Evolutionary conservation across 2,888 invertebrate species (phyloP).

Genomic region (Cyclophora albipunctata): DNA sequence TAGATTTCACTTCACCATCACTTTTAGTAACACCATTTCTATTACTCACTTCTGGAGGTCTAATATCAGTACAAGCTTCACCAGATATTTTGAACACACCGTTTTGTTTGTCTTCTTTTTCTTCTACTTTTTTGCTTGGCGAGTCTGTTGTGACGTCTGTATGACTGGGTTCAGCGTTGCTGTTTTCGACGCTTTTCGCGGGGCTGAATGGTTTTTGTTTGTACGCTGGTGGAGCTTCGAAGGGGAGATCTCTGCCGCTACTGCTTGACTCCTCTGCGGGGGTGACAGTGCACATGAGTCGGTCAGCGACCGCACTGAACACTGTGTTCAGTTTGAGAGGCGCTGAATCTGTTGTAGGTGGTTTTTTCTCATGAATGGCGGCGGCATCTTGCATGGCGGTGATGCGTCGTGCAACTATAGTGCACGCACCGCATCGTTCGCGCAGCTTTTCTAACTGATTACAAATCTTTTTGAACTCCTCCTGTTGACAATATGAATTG

Average conservation of each 20-base stretch:
- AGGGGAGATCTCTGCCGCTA: constrained; percentile 63
- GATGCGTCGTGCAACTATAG: constrained; percentile 83
- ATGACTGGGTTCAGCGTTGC: constrained; percentile 57
- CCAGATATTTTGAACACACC: constrained; percentile 68
- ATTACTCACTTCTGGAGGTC: constrained; percentile 55
- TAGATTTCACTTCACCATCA: constrained; percentile 57
- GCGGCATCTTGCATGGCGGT: constrained; percentile 89
- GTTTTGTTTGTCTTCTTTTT: constrained; percentile 52
- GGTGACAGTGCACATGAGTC: constrained; percentile 69
- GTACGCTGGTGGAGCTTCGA: constrained; percentile 64
- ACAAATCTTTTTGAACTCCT: constrained; percentile 87
- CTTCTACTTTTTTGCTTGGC: constrained; percentile 50
- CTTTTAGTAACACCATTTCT: constrained; percentile 51
- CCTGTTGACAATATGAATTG: constrained; percentile 58
- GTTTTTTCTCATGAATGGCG: constrained; percentile 70
- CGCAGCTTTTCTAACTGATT: constrained; percentile 87
- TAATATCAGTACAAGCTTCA: constrained; percentile 60
- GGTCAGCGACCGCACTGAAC: constrained; percentile 69
- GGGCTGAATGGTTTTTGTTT: constrained; percentile 70
- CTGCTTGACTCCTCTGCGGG: constrained; percentile 69
- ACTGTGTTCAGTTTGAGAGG: constrained; percentile 70
- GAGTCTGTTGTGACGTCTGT: constrained; percentile 63
- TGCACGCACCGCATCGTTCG: constrained; percentile 84
- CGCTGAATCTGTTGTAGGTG: constrained; percentile 65
- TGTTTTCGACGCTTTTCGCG: constrained; percentile 53